A percentile compares a stretch with the other conserved stretches of the same genome.
Conservation (phyloP, 1,140 invertebrate genomes). For the Paralvinella palmiformis region DNA sequence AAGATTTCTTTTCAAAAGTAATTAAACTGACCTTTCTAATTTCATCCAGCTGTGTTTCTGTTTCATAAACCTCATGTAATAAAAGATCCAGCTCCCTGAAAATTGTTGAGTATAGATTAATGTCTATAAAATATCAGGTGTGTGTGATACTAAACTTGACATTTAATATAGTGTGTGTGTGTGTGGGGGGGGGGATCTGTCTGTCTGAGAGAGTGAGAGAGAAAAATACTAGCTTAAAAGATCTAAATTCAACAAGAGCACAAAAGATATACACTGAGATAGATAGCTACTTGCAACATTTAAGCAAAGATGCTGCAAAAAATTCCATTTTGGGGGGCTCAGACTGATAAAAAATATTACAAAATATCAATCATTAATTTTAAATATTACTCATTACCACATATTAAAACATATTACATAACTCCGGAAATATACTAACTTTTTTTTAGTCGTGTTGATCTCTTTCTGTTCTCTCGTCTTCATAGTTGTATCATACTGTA, state of each 20-base stretch:
- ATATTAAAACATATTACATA: too few species aligned
- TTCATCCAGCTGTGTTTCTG: slow-evolving; percentile 34
- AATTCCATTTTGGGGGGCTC: not conserved
- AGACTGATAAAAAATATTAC: slow-evolving; percentile 1
- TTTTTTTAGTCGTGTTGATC: slow-evolving; percentile 41
- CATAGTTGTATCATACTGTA: slow-evolving; percentile 36
- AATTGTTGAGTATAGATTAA: too few species aligned
- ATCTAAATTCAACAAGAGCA: slow-evolving; percentile 6
- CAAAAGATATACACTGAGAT: not conserved
- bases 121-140: too few species aligned
- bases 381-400: not conserved
- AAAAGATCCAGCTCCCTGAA: slow-evolving; percentile 37
- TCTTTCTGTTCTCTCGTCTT: slow-evolving; percentile 41
- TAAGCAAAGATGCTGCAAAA: not conserved
- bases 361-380: not conserved
- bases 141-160: too few species aligned
- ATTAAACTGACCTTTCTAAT: slow-evolving; percentile 37
- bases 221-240: too few species aligned
- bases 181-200: too few species aligned
- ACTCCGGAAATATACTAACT: slow-evolving; percentile 34
- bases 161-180: too few species aligned
- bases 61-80: slow-evolving; percentile 32
- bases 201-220: too few species aligned
- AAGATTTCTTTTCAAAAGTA: too few species aligned
- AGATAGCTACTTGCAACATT: not conserved